Evolutionary conservation across 2,888 invertebrate species (phyloP).

Genomic region (Cremastobaeus sp.): DNA sequence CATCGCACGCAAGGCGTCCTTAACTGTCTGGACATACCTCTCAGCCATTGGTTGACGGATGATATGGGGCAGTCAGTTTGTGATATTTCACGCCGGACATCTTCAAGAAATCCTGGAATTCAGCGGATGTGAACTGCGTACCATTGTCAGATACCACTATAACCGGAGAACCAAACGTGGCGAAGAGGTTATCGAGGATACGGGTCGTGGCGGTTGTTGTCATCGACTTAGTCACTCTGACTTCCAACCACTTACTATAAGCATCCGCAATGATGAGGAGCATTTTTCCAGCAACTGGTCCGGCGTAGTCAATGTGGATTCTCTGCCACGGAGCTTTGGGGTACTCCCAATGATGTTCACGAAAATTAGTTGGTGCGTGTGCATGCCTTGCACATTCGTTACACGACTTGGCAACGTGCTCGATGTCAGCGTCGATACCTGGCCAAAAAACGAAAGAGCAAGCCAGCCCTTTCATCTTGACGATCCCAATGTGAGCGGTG

Average conservation of each 20-base stretch:
- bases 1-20: background rate
- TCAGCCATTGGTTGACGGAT: background rate
- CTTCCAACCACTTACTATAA: background rate
- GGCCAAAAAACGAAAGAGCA: too few species aligned
- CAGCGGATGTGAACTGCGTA: background rate
- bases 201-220: background rate
- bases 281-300: background rate
- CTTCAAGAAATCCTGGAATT: background rate
- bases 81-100: background rate
- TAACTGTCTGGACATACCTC: background rate
- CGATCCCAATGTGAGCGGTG: too few species aligned
- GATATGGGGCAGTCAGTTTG: background rate
- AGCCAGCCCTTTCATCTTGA: too few species aligned
- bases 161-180: background rate
- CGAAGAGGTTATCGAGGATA: background rate
- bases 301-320: background rate
- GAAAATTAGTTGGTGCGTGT: background rate
- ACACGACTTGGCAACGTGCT: too few species aligned
- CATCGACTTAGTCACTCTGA: background rate
- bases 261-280: background rate
- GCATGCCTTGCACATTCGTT: background rate
- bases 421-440: too few species aligned
- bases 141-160: background rate
- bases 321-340: background rate
- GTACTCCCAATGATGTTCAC: background rate